Base-by-base conservation (phyloP, 2,888 invertebrate species). In the Chaetoderma sp. region DNA sequence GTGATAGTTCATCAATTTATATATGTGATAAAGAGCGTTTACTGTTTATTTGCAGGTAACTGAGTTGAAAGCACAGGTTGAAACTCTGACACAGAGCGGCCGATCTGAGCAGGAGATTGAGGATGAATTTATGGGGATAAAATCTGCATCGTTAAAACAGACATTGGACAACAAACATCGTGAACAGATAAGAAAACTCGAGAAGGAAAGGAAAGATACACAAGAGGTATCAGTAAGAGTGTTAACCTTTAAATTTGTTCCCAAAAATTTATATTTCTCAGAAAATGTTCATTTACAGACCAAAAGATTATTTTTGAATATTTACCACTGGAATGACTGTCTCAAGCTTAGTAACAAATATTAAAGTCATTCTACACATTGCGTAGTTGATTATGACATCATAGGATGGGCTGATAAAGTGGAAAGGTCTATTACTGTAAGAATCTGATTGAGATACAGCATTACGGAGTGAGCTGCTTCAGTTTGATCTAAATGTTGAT, bases 181-280 rank as follows among this genome's bases (percentile, higher is more conserved):
- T 50, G 83, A 84, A 65, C 79, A 83, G 50, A 66, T 85, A 4
- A 76, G 79, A 33, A 81, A 78, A 54, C 49, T 83, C 28, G 84
- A 84, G 50, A 83, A 78, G 64, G 85, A 85, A 45, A 73, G 80
- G 42, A 83, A 82, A 73, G 85, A 86, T 33, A 71, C 79, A 21
- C 80, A 80, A 52, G 83, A 83, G 78, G 84, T 84, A 45, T n/a
- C 68, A 6, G 0, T 58, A 13, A 4, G 27, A n/a, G n/a, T n/a
- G n/a, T n/a, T n/a, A n/a, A n/a, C n/a, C n/a, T n/a, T n/a, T n/a
- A n/a, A n/a, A n/a, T n/a, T n/a, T n/a, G n/a, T n/a, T n/a, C n/a
- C n/a, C n/a, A n/a, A 54, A 36, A 33, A 47, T 16, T 13, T 39
- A n/a, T 39, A 39, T 39, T 39, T 13, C 39, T 39, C n/a, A n/a